Evolutionary conservation across 2,888 invertebrate species (phyloP).

Genomic region (Cartodere bifasciata): DNA sequence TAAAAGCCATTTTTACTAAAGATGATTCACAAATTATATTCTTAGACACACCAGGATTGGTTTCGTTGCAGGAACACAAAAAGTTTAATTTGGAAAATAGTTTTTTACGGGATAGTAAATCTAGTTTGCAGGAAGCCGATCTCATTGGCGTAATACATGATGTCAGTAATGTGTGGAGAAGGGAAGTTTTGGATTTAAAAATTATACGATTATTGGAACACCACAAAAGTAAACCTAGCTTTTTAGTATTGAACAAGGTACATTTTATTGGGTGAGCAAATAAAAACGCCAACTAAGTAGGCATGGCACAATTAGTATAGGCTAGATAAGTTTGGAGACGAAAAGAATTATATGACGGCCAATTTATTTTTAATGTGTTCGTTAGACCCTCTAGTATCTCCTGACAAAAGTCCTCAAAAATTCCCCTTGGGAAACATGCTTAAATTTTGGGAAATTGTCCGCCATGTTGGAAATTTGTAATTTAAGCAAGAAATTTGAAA

Average conservation of each 20-base stretch:
- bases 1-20: conserved; percentile 58
- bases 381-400: too few relatives aligned
- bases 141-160: conserved; percentile 81
- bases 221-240: conserved; percentile 46
- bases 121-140: conserved; percentile 57
- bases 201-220: conserved; percentile 55
- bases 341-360: too few relatives aligned
- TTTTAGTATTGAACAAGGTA: conserved; percentile 86
- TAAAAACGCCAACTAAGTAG: too few relatives aligned
- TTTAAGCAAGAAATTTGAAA: too few relatives aligned
- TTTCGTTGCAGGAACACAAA: conserved; percentile 53
- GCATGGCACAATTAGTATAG: too few relatives aligned
- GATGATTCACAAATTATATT: conserved; percentile 80
- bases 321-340: too few relatives aligned
- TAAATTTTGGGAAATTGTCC: too few relatives aligned
- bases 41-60: conserved; percentile 87
- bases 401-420: too few relatives aligned
- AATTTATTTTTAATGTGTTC: too few relatives aligned
- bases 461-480: too few relatives aligned
- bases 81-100: conserved; percentile 48
- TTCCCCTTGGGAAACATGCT: too few relatives aligned
- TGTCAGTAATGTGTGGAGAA: conserved; percentile 55
- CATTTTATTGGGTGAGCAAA: too few relatives aligned
- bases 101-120: conserved; percentile 47
- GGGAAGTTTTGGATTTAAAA: conserved; percentile 54